Conservation (phyloP, 2,113 vertebrate genomes). For the Patagioenas fasciata region DNA sequence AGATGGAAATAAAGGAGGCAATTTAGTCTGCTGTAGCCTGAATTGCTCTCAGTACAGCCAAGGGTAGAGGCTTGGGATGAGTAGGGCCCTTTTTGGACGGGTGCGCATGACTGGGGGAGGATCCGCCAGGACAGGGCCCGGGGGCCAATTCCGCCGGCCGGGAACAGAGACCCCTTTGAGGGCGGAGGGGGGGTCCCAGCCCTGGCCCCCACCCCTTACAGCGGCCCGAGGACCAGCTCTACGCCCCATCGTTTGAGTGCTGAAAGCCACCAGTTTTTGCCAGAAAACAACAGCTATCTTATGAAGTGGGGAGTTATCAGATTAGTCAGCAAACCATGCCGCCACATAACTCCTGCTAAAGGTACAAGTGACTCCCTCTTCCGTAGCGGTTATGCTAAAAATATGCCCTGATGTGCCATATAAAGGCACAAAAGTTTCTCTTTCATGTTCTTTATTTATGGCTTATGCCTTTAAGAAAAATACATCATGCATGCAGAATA, state of each 20-base stretch:
- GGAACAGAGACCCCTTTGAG: constrained; percentile 93
- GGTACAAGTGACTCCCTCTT: constrained; percentile 22
- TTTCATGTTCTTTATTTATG: background rate
- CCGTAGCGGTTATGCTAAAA: background rate
- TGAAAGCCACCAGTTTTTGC: background rate
- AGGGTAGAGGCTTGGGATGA: constrained; percentile 79
- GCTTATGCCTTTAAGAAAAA: background rate
- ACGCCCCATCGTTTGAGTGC: background rate
- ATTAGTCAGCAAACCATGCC: constrained; percentile 15
- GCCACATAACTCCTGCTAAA: background rate
- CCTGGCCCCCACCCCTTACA: constrained; percentile 28
- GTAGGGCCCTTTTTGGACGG: constrained; percentile 80
- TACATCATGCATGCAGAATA: rapidly evolving
- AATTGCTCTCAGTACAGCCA: constrained; percentile 81
- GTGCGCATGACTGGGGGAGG: constrained; percentile 82
- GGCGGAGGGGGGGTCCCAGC: constrained; percentile 77
- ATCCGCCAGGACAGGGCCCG: constrained; percentile 86
- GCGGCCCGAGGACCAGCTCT: background rate
- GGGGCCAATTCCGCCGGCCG: constrained; percentile 82
- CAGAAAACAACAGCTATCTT: constrained; percentile 38
- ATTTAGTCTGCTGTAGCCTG: constrained; percentile 93
- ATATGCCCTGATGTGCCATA: background rate
- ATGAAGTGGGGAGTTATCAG: background rate
- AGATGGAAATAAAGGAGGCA: constrained; percentile 92
- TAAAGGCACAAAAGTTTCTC: constrained; percentile 12